These are phyloP conservation scores for Arrhopalites spinosus DNA, from an alignment of 2,888 invertebrate genomes.

Conservation along the genomic window DNA sequence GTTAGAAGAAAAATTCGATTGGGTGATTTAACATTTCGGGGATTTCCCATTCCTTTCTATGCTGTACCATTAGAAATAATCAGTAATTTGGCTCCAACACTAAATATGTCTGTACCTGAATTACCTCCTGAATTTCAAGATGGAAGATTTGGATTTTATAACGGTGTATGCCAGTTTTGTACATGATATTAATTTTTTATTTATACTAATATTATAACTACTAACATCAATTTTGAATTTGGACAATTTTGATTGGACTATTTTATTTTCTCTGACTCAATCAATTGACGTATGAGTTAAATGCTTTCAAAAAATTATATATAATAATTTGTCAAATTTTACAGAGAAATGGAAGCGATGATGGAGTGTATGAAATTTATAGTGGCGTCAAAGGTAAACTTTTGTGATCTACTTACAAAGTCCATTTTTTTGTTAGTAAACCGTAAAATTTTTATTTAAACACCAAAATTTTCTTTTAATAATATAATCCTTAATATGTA, in stretches of 20 bases:
- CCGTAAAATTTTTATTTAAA: no score
- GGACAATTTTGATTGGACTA: no score
- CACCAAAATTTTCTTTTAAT: no score
- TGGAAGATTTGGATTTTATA: conserved; percentile 43
- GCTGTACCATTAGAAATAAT: conserved; percentile 25
- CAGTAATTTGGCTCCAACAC: conserved; percentile 7
- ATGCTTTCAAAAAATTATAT: no score
- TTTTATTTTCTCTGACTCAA: no score
- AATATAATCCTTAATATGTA: no score
- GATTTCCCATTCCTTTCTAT: conserved; percentile 28
- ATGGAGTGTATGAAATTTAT: conserved; percentile 45
- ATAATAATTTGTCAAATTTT: no score
- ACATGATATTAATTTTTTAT: neutral
- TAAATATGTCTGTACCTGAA: conserved; percentile 23
- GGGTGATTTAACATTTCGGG: conserved; percentile 39
- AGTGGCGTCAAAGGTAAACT: conserved; percentile 20
- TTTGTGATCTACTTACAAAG: neutral
- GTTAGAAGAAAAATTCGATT: conserved; percentile 24
- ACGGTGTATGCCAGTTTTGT: conserved; percentile 19
- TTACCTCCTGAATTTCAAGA: conserved; percentile 45
- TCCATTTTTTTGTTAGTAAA: no score
- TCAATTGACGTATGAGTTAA: no score
- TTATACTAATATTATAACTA: no score
- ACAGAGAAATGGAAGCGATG: conserved; percentile 48
- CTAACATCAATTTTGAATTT: no score